These are phyloP conservation scores for Xenopus borealis DNA, from an alignment of 2,113 vertebrate species.

Conservation along the genomic window DNA sequence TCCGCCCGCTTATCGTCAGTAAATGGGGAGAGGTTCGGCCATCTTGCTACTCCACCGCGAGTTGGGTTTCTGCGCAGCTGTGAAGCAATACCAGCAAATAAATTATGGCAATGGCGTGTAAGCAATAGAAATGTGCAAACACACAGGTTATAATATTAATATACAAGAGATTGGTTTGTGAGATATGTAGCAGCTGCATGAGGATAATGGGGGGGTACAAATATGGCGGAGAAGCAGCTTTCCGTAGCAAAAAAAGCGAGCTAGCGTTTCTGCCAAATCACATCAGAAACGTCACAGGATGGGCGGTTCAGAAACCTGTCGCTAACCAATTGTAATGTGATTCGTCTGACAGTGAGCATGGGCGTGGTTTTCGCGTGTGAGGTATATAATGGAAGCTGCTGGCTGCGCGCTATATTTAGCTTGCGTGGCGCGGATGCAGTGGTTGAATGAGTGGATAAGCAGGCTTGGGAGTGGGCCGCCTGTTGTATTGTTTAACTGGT, in stretches of 20 bases:
- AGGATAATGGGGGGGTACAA: constrained; percentile 2
- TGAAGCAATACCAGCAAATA: no score
- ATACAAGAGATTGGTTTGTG: no score
- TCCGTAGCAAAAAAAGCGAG: not conserved
- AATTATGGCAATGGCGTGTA: no score
- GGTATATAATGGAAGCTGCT: constrained; percentile 7
- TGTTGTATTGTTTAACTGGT: no score
- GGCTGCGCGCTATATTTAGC: constrained; percentile 23
- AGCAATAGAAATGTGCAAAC: no score
- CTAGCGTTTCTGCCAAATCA: not conserved
- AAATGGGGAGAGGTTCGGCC: not conserved
- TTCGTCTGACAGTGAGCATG: constrained; percentile 7
- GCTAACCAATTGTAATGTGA: not conserved
- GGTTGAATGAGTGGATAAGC: no score
- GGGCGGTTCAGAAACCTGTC: not conserved
- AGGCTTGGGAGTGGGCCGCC: no score
- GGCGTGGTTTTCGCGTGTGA: not conserved
- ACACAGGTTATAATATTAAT: no score
- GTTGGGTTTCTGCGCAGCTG: no score
- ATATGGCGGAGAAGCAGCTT: not conserved
- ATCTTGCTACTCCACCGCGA: constrained; percentile 18
- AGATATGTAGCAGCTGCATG: no score
- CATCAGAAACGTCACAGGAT: not conserved
- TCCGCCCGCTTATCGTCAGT: not conserved
- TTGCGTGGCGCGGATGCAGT: no score